A percentile compares a stretch with the other conserved stretches of the same genome.
Conservation (phyloP, 2,113 vertebrate genomes). For the Lophura nycthemera region DNA sequence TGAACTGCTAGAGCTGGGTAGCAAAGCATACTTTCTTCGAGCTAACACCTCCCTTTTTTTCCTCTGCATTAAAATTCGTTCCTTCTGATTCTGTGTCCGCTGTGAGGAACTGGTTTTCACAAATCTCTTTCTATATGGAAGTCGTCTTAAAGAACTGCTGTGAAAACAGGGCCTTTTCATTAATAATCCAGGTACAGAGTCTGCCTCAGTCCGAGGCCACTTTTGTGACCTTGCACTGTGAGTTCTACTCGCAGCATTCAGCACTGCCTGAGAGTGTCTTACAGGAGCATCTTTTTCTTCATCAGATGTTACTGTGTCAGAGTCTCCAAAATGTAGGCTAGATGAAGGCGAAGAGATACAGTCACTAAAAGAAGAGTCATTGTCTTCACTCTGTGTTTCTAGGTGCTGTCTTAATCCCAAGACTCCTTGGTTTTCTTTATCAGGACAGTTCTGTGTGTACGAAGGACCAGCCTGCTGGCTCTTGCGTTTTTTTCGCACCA, state of each 20-base stretch:
- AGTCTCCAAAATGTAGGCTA: slow-evolving; percentile 95
- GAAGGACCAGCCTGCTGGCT: slow-evolving; percentile 98
- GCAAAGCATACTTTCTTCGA: slow-evolving; percentile 90
- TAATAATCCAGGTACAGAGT: slow-evolving; percentile 84
- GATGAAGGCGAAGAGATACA: slow-evolving; percentile 96
- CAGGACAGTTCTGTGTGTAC: slow-evolving; percentile 83
- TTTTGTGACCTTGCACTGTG: slow-evolving; percentile 88
- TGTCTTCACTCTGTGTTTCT: slow-evolving; percentile 89
- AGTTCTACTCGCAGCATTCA: slow-evolving; percentile 84
- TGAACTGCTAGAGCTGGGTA: slow-evolving; percentile 96
- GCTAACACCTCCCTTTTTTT: slow-evolving; percentile 95
- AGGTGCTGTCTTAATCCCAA: slow-evolving; percentile 83
- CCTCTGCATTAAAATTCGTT: slow-evolving; percentile 92
- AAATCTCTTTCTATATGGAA: slow-evolving; percentile 91
- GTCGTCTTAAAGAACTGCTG: slow-evolving; percentile 78
- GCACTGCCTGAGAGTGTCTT: slow-evolving; percentile 78
- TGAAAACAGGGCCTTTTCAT: slow-evolving; percentile 93
- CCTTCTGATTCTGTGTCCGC: slow-evolving; percentile 95
- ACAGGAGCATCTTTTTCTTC: slow-evolving; percentile 85
- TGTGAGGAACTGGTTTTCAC: slow-evolving; percentile 89
- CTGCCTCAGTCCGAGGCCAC: slow-evolving; percentile 91
- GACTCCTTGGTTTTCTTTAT: slow-evolving; percentile 85
- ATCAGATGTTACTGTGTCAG: slow-evolving; percentile 95
- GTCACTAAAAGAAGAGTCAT: slow-evolving; percentile 96
- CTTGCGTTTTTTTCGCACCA: slow-evolving; percentile 94